A percentile compares a stretch with the other conserved stretches of the same genome.
These are phyloP conservation scores for Drosophila rufa DNA, from an alignment of 1,140 invertebrate genomes.

Conservation along the genomic window DNA sequence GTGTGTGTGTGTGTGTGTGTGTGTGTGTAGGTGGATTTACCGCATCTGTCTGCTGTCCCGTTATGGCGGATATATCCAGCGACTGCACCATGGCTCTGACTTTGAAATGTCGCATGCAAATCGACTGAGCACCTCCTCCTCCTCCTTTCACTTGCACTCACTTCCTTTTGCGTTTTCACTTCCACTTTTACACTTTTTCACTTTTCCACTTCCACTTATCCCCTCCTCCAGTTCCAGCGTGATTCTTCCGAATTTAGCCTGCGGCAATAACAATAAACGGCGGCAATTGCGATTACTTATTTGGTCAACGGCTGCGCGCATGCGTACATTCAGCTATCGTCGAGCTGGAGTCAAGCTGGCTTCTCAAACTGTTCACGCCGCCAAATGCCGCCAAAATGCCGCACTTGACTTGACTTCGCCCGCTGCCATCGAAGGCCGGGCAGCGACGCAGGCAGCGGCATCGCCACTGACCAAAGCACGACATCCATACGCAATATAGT, in stretches of 20 bases:
- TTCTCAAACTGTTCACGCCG: constrained; percentile 56
- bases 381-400: constrained; percentile 54
- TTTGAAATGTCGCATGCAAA: constrained; percentile 81
- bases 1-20: not conserved
- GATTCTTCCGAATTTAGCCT: constrained; percentile 40
- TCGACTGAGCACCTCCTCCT: constrained; percentile 1
- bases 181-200: constrained; percentile 4
- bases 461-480: constrained; percentile 50
- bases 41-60: constrained; percentile 76
- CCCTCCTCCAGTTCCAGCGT: not conserved
- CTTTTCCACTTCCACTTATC: too few species aligned
- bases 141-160: not conserved
- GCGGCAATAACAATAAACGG: constrained; percentile 40
- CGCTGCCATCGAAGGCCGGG: constrained; percentile 61
- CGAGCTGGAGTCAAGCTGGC: constrained; percentile 50
- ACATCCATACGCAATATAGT: constrained; percentile 65
- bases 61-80: constrained; percentile 81
- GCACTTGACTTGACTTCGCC: constrained; percentile 32
- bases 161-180: constrained; percentile 22
- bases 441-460: constrained; percentile 43
- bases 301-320: constrained; percentile 59
- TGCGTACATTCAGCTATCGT: constrained; percentile 51
- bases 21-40: constrained; percentile 61
- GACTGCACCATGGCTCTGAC: constrained; percentile 81
- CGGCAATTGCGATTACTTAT: constrained; percentile 43